These are phyloP conservation scores for Acleris sparsana DNA, from an alignment of 2,888 invertebrate genomes.

Conservation along the genomic window DNA sequence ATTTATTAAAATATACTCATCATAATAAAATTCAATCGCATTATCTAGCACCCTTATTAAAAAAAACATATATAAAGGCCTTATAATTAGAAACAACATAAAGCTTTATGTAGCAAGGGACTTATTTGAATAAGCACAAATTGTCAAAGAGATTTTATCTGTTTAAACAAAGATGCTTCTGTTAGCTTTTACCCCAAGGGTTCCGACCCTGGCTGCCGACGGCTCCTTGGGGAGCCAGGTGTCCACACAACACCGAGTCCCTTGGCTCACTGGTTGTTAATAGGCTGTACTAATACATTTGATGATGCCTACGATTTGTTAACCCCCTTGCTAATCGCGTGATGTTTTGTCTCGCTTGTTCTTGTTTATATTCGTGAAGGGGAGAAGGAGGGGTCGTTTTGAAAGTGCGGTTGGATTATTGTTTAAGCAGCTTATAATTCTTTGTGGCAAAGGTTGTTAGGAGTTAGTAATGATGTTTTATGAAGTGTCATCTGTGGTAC, in stretches of 20 bases:
- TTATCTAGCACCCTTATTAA: conserved; percentile 20
- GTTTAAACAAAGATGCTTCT: conserved; percentile 80
- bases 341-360: conserved; percentile 51
- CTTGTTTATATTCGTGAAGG: conserved; percentile 34
- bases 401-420: conserved; percentile 61
- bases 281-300: conserved; percentile 79
- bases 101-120: conserved; percentile 76
- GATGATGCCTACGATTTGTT: conserved; percentile 72
- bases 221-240: conserved; percentile 30
- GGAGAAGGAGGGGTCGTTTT: conserved; percentile 48
- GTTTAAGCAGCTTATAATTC: conserved; percentile 64
- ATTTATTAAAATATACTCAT: too few relatives aligned
- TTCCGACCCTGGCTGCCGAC: conserved; percentile 11
- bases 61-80: conserved; percentile 21
- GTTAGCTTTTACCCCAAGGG: conserved; percentile 73
- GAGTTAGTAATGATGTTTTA: conserved; percentile 35
- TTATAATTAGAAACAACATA: conserved; percentile 47
- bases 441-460: conserved; percentile 51
- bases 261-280: conserved; percentile 52
- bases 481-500: conserved; percentile 29
- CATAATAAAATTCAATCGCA: conserved; percentile 5
- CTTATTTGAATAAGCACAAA: conserved; percentile 82
- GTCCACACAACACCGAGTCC: conserved; percentile 22
- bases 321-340: conserved; percentile 72
- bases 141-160: conserved; percentile 84